A percentile compares a stretch with the other conserved stretches of the same genome.
Evolutionary conservation across 2,113 vertebrate species (phyloP).

Genomic region (Prunella himalayana): DNA sequence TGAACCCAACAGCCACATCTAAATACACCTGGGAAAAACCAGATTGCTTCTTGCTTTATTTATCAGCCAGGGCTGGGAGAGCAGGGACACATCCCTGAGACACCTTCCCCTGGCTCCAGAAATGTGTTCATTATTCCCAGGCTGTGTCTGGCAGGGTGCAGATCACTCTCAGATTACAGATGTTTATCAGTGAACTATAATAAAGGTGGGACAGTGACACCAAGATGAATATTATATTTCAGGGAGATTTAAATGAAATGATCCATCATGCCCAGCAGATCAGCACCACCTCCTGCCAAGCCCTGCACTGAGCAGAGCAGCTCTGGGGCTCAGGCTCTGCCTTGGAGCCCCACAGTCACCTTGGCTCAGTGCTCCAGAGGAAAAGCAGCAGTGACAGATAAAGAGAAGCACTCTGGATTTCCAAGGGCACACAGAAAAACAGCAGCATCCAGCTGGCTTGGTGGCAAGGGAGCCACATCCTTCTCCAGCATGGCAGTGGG

Average conservation of each 20-base stretch:
- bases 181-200: conserved; percentile 50
- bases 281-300: background rate
- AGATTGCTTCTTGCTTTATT: background rate
- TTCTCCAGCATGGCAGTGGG: background rate
- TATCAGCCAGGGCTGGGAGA: background rate
- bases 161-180: conserved; percentile 23
- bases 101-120: background rate
- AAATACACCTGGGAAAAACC: background rate
- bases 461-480: background rate
- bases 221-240: conserved; percentile 54
- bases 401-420: background rate
- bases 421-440: background rate
- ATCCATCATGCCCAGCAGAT: conserved; percentile 54
- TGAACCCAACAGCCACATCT: background rate
- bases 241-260: conserved; percentile 44
- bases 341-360: background rate
- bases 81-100: background rate
- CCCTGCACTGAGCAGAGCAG: rapidly evolving
- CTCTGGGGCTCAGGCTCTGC: background rate
- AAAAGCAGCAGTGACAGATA: rapidly evolving
- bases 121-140: conserved; percentile 8
- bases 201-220: conserved; percentile 49
- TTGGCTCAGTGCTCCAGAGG: background rate
- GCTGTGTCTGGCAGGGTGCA: background rate
- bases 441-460: rapidly evolving